A percentile compares a stretch with the other conserved stretches of the same genome.
These are phyloP conservation scores for Phrynocephalus forsythii DNA, from an alignment of 2,797 vertebrate genomes.

Conservation along the genomic window DNA sequence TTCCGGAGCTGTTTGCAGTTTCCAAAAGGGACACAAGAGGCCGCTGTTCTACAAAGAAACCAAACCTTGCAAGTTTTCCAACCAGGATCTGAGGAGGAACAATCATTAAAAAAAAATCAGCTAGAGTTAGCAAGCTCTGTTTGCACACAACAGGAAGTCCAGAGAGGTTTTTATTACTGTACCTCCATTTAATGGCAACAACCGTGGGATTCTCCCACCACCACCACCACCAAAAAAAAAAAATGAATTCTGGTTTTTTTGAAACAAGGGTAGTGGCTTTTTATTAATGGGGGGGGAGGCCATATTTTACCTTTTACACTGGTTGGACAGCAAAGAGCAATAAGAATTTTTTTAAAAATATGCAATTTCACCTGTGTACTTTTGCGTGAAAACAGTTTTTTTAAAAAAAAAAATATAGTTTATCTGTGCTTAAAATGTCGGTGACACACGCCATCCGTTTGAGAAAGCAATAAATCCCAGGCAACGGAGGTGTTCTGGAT, in stretches of 20 bases:
- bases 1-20: not conserved
- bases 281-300: not conserved
- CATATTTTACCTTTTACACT: not conserved
- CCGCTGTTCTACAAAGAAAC: not conserved
- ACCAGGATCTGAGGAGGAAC: no score
- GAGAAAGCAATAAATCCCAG: no score
- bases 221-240: not conserved
- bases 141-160: not conserved
- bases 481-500: no score
- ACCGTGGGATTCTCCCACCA: no score
- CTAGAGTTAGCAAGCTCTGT: not conserved
- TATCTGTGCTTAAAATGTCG: no score
- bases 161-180: not conserved
- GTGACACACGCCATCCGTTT: no score
- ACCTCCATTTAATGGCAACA: not conserved
- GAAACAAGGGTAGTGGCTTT: not conserved
- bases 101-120: not conserved
- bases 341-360: not conserved
- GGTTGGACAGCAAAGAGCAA: not conserved
- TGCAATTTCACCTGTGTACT: not conserved
- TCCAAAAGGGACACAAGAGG: not conserved
- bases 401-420: no score
- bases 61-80: not conserved
- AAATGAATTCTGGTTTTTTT: not conserved
- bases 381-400: no score